These are phyloP conservation scores for Phorcus lineatus DNA, from an alignment of 2,888 invertebrate genomes.

Conservation along the genomic window DNA sequence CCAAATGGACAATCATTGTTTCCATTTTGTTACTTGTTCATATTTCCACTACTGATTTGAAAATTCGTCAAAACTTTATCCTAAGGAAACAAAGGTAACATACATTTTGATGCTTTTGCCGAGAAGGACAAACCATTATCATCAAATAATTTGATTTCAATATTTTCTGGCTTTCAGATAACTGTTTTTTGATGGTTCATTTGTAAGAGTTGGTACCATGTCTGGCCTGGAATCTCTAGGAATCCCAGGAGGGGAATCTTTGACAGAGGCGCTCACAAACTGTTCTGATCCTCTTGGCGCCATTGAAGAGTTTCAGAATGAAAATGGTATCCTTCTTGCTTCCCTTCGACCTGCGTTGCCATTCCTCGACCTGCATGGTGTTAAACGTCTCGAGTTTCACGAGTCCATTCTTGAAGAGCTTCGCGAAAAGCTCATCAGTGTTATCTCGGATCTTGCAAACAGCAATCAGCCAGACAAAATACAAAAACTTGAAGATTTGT, in stretches of 20 bases:
- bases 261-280: slow-evolving; percentile 93
- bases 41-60: too few species aligned
- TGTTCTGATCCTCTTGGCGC: slow-evolving; percentile 97
- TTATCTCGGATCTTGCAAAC: slow-evolving; percentile 65
- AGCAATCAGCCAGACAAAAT: slow-evolving; percentile 78
- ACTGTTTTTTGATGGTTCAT: too few species aligned
- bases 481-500: slow-evolving; percentile 89
- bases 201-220: slow-evolving; percentile 39
- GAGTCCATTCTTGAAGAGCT: slow-evolving; percentile 80
- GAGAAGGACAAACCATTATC: too few species aligned
- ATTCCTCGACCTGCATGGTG: slow-evolving; percentile 93
- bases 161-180: too few species aligned
- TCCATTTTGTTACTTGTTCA: too few species aligned
- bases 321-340: slow-evolving; percentile 81
- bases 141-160: too few species aligned
- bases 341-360: slow-evolving; percentile 96
- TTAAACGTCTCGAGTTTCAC: slow-evolving; percentile 94
- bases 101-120: too few species aligned
- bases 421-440: slow-evolving; percentile 66
- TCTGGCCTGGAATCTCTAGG: slow-evolving; percentile 85
- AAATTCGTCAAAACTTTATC: too few species aligned
- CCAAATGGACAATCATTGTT: too few species aligned
- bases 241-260: slow-evolving; percentile 89
- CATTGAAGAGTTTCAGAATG: slow-evolving; percentile 97
- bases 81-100: too few species aligned